A percentile compares a stretch with the other conserved stretches of the same genome.
phyloP scores from a whole-genome alignment of 2,888 invertebrate genomes.

The Artemia sp. region DNA sequence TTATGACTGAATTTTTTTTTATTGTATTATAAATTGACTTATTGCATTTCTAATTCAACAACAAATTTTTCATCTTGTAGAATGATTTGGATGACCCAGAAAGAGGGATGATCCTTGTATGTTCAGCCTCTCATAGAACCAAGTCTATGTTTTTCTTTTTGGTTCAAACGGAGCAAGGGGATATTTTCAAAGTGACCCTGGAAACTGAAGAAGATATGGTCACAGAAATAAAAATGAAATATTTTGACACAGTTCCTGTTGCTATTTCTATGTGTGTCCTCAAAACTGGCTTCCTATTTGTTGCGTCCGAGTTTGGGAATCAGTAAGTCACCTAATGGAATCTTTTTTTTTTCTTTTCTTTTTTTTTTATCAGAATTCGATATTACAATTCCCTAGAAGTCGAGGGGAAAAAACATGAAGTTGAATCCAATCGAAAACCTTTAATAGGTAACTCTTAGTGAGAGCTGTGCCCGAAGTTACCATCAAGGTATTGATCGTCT shows the following conservation, averaged over 20 bases:
- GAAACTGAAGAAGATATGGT: slow-evolving; percentile 96
- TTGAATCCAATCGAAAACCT: no score
- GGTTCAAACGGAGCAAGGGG: slow-evolving; percentile 95
- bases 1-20: no score
- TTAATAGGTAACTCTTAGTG: no score
- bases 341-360: neutral
- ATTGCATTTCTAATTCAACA: slow-evolving; percentile 3
- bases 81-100: slow-evolving; percentile 99
- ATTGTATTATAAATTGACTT: no score
- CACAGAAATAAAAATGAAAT: slow-evolving; percentile 94
- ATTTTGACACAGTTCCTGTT: slow-evolving; percentile 97
- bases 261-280: slow-evolving; percentile 92
- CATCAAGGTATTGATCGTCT: no score
- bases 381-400: slow-evolving; percentile 10
- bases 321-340: slow-evolving; percentile 55
- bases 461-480: no score
- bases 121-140: slow-evolving; percentile 96
- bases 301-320: slow-evolving; percentile 97
- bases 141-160: slow-evolving; percentile 99
- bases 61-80: slow-evolving; percentile 30
- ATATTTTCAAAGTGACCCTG: slow-evolving; percentile 88
- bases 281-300: slow-evolving; percentile 95
- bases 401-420: no score
- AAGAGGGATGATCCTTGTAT: slow-evolving; percentile 96
- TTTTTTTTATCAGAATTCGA: neutral